A percentile compares a stretch with the other conserved stretches of the same genome.
These are phyloP conservation scores for Diabrotica undecimpunctata DNA, from an alignment of 1,140 invertebrate species.

Conservation along the genomic window DNA sequence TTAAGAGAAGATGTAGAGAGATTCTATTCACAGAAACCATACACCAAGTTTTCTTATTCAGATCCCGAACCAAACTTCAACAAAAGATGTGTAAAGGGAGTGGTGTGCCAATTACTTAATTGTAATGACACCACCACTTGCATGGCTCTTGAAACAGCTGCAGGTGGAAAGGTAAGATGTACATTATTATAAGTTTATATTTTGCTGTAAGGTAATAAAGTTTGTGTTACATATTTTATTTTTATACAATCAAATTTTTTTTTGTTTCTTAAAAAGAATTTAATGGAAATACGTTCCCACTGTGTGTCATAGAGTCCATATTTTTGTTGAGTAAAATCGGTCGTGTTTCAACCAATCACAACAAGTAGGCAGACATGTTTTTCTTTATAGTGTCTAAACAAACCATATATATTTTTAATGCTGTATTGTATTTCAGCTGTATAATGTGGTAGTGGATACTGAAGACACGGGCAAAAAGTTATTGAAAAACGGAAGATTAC, in stretches of 20 bases:
- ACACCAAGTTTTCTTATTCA: conserved; percentile 69
- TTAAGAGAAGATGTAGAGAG: conserved; percentile 57
- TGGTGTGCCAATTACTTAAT: conserved; percentile 67
- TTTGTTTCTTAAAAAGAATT: too few species aligned
- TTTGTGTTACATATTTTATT: too few species aligned
- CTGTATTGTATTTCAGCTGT: conserved; percentile 60
- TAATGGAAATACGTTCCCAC: neutral
- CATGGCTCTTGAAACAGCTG: conserved; percentile 80
- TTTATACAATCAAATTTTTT: too few species aligned
- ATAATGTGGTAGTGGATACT: conserved; percentile 87
- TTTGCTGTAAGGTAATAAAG: too few species aligned
- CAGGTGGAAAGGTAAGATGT: conserved; percentile 71
- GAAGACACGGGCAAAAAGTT: conserved; percentile 82
- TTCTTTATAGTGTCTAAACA: too few species aligned
- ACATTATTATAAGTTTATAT: neutral
- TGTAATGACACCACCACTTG: conserved; percentile 69
- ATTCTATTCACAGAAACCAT: conserved; percentile 64
- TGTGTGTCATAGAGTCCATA: too few species aligned
- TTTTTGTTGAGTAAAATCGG: too few species aligned
- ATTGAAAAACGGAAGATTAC: conserved; percentile 76
- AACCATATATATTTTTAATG: too few species aligned
- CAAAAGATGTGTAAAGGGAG: conserved; percentile 69
- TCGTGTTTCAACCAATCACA: too few species aligned
- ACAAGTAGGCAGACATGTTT: too few species aligned
- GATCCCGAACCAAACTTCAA: conserved; percentile 79